phyloP scores from a whole-genome alignment of 2,888 invertebrate genomes.

The Agonum fuliginosum region DNA sequence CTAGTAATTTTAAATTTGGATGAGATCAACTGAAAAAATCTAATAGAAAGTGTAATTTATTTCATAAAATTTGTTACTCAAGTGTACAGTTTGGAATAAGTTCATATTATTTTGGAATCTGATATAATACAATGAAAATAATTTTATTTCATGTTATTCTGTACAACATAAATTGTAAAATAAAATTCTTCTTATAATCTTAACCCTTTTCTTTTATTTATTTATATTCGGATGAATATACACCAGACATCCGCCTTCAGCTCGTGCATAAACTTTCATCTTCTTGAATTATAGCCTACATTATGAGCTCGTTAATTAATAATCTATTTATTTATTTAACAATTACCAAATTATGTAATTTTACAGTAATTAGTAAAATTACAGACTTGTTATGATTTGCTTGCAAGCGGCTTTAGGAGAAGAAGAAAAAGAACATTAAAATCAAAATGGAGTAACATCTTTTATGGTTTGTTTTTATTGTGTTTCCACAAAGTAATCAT shows the following conservation, averaged over 20 bases:
- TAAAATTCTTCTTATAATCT: slow-evolving; percentile 45
- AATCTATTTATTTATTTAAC: too few species aligned
- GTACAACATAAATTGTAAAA: slow-evolving; percentile 43
- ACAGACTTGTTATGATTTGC: background rate
- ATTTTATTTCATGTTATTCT: slow-evolving; percentile 44
- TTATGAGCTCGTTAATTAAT: too few species aligned
- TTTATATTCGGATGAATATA: background rate
- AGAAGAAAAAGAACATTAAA: slow-evolving; percentile 28
- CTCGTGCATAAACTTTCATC: too few species aligned
- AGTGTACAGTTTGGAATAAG: slow-evolving; percentile 44
- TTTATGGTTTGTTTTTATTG: slow-evolving; percentile 56
- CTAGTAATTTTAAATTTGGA: too few species aligned
- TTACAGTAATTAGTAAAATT: too few species aligned
- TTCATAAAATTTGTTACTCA: slow-evolving; percentile 51
- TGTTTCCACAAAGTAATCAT: slow-evolving; percentile 36
- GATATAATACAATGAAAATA: slow-evolving; percentile 19
- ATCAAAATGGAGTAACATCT: slow-evolving; percentile 46
- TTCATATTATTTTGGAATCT: slow-evolving; percentile 37
- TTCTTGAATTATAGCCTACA: too few species aligned
- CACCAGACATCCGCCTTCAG: too few species aligned
- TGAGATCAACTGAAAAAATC: slow-evolving; percentile 2
- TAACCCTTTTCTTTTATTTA: background rate
- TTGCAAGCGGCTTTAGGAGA: background rate
- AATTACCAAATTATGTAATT: too few species aligned
- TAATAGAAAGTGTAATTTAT: slow-evolving; percentile 26